These are phyloP conservation scores for Vanessa tameamea DNA, from an alignment of 1,140 invertebrate species.

Conservation along the genomic window DNA sequence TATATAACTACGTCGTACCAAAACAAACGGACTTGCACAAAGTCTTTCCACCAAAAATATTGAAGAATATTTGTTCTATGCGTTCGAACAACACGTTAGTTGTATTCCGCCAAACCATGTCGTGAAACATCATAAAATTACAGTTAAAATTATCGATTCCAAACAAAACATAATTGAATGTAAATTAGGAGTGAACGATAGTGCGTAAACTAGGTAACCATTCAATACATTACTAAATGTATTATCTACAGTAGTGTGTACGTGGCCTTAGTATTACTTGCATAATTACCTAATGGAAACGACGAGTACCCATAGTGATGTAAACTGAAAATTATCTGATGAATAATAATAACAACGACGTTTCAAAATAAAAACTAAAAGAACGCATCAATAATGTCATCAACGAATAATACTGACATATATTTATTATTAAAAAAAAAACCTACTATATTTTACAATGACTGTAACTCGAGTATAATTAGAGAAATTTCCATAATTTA, in stretches of 20 bases:
- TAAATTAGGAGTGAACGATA: slow-evolving; percentile 1
- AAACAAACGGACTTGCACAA: no score
- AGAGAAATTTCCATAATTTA: slow-evolving; percentile 1
- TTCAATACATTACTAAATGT: background rate
- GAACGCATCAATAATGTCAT: no score
- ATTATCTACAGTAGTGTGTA: background rate
- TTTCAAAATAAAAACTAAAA: no score
- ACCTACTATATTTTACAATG: background rate
- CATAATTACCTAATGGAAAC: background rate
- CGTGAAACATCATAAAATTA: no score
- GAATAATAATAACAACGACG: background rate
- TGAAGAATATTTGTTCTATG: no score
- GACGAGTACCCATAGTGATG: background rate
- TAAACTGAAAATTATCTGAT: background rate
- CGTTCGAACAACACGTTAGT: no score
- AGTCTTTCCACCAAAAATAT: no score
- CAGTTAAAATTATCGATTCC: background rate
- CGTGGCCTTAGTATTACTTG: background rate
- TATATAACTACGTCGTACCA: no score
- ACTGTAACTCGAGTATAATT: background rate
- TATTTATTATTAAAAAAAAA: background rate
- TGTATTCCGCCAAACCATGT: no score
- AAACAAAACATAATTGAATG: background rate
- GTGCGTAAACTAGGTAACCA: background rate
- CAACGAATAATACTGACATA: no score